phyloP scores from a whole-genome alignment of 37 sponge, comb jelly and placozoan species.

The Cliona cf. orientalis region DNA sequence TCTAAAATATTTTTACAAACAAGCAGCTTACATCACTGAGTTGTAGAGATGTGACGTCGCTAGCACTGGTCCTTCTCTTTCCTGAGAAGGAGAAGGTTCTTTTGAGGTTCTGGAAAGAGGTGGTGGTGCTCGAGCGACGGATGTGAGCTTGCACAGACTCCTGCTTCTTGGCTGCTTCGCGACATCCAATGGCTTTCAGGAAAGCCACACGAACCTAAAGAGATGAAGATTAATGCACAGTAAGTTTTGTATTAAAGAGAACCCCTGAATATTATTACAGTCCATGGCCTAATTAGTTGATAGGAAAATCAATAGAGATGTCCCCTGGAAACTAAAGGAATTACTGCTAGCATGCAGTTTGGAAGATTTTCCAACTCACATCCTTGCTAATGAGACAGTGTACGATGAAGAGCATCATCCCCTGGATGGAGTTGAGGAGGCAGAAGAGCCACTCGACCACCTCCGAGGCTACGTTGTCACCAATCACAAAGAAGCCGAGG shows the following conservation, averaged over 20 bases:
- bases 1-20: too few species aligned
- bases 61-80: too few species aligned
- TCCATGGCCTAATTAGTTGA: too few species aligned
- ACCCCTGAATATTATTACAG: too few species aligned
- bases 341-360: neutral
- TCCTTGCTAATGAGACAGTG: slow-evolving; percentile 79
- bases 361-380: slow-evolving; percentile 17
- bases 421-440: slow-evolving; percentile 70
- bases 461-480: neutral
- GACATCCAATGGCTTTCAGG: slow-evolving; percentile 40
- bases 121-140: neutral
- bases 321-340: neutral
- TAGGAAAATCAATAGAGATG: neutral
- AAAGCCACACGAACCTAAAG: slow-evolving; percentile 61
- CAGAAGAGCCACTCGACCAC: slow-evolving; percentile 75
- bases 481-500: slow-evolving; percentile 70
- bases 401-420: slow-evolving; percentile 73
- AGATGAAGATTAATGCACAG: neutral
- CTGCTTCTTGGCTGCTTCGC: slow-evolving; percentile 36
- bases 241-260: too few species aligned
- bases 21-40: too few species aligned
- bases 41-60: too few species aligned
- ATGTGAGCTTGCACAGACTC: neutral
- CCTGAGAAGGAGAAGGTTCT: too few species aligned
- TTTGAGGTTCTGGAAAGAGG: neutral